Conservation (phyloP, 2,888 invertebrate species). For the Cerastoderma edule region DNA sequence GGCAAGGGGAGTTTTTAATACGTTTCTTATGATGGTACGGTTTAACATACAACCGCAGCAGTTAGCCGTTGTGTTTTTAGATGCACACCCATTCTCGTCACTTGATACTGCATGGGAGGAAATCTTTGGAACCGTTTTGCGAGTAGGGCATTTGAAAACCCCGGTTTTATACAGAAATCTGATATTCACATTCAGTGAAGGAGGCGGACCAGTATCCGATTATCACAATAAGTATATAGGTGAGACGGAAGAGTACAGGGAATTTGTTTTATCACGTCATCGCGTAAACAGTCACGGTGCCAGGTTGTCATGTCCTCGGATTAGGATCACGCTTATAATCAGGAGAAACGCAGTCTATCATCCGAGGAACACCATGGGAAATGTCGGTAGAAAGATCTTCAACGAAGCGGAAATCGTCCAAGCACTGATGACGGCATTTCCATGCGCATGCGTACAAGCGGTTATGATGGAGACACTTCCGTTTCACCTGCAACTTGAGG, state of each 20-base stretch:
- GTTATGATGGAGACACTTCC: constrained; percentile 71
- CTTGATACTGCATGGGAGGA: constrained; percentile 71
- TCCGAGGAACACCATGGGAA: constrained; percentile 75
- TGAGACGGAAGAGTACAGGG: constrained; percentile 70
- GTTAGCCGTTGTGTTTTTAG: constrained; percentile 70
- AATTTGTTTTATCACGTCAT: constrained; percentile 69
- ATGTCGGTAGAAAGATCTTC: constrained; percentile 73
- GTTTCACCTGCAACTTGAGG: constrained; percentile 71
- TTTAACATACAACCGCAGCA: constrained; percentile 55
- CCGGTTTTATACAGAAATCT: constrained; percentile 59
- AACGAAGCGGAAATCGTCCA: constrained; percentile 74
- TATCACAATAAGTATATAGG: constrained; percentile 56
- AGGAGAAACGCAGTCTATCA: constrained; percentile 76
- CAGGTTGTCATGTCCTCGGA: constrained; percentile 58
- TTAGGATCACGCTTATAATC: constrained; percentile 71
- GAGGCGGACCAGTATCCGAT: constrained; percentile 65
- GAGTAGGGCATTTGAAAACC: constrained; percentile 59
- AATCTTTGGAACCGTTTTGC: constrained; percentile 65
- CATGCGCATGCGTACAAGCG: constrained; percentile 62
- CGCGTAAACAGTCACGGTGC: constrained; percentile 24
- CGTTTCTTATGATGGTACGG: constrained; percentile 58
- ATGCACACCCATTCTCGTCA: constrained; percentile 72
- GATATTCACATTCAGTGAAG: constrained; percentile 69
- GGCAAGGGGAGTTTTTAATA: constrained; percentile 63
- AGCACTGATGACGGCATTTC: constrained; percentile 38